Conservation (phyloP, 2,797 vertebrate genomes). For the Alosa sapidissima region DNA sequence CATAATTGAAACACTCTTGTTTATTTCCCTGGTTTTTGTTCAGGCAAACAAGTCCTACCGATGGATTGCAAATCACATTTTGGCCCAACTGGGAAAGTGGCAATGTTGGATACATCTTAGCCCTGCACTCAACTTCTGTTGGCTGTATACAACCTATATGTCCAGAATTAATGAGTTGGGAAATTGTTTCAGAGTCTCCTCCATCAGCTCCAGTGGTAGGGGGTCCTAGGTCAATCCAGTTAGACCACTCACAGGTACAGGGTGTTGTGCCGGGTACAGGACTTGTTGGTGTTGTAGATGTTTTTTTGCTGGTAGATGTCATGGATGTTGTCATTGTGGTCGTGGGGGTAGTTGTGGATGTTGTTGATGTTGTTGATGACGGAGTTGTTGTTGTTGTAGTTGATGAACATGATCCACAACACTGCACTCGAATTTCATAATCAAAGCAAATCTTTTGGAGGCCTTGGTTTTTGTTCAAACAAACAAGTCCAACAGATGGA, state of each 20-base stretch:
- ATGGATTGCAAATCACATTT: slow-evolving; percentile 32
- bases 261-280: too few relatives aligned
- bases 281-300: neutral
- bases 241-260: slow-evolving; percentile 37
- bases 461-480: slow-evolving; percentile 34
- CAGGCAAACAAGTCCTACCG: slow-evolving; percentile 34
- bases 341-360: slow-evolving; percentile 1
- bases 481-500: slow-evolving; percentile 29
- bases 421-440: slow-evolving; percentile 16
- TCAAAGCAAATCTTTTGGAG: neutral
- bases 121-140: slow-evolving; percentile 36
- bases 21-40: slow-evolving; percentile 29
- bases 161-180: neutral
- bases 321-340: neutral
- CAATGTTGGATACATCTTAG: slow-evolving; percentile 40
- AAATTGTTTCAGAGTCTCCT: slow-evolving; percentile 40
- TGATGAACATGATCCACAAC: neutral
- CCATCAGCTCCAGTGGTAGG: slow-evolving; percentile 36
- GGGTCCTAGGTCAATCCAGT: slow-evolving; percentile 39
- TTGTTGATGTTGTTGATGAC: neutral
- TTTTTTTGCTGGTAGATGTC: neutral
- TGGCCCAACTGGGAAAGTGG: slow-evolving; percentile 41
- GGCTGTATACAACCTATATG: slow-evolving; percentile 22
- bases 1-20: slow-evolving; percentile 7
- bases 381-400: neutral